Evolutionary conservation across 2,888 invertebrate genomes (phyloP), one percentile per base, ranked within the genome.

Genomic region (Pharmacophagus antenor): DNA sequence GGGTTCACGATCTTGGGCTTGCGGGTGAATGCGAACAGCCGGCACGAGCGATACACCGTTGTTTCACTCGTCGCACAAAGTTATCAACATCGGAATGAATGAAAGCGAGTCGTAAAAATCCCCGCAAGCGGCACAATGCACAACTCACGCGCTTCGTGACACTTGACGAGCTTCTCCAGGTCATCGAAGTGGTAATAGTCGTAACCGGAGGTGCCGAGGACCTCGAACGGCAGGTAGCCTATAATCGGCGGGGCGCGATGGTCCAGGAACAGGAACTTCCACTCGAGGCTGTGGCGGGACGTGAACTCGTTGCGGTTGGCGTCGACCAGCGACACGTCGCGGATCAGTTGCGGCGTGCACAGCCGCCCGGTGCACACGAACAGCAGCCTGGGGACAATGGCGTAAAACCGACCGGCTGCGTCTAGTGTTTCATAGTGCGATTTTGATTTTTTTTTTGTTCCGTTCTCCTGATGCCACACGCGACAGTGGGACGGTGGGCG

Each of bases 171-270:
- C 76, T 95, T 95, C 64, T 98, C 97, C 64, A 98, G 87, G 80
- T 98, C 98, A 76, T 98, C 98, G 52, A 97, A 95, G 79, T 98
- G 98, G 74, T 98, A 98, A 78, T 98, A 98, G 79, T 98, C 98
- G 79, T 98, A 98, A 1, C 98, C 98, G 0, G 98, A 98, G 0
- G 98, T 98, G 47, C 98, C 98, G 2, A 98, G 91, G 25, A 98
- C 95, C 85, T 98, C 98, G 77, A 98, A 98, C 0, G 98, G 98
- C 71, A 98, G 88, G 69, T 98, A 98, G 0, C 98, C 98, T 65
- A 98, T 97, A 54, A 98, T 96, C 0, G 96, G 95, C 1, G 97
- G 95, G 0, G 97, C 97, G 72, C 97, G 93, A 76, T 98, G 97
- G 77, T 98, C 98, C 23, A 98, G 84, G 77, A 97, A 98, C 21